Conservation (phyloP, 2,888 invertebrate species). For the Macroteleia sp. region DNA sequence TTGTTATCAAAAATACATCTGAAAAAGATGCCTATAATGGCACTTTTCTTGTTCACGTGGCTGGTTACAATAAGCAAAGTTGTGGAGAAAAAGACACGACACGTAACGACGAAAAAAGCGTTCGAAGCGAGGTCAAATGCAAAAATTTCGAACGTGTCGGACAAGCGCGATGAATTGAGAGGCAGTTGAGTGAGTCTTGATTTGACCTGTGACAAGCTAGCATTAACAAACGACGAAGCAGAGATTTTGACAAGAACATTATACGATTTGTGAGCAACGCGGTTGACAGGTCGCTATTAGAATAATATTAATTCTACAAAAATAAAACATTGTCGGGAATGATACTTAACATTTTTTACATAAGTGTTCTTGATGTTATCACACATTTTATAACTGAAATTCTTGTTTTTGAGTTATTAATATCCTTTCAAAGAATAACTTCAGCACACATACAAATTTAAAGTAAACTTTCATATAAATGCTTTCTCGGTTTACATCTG, state of each 20-base stretch:
- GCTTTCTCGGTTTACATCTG: too few relatives aligned
- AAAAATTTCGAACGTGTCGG: constrained; percentile 64
- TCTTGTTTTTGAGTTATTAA: too few relatives aligned
- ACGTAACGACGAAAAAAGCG: constrained; percentile 53
- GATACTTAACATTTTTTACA: constrained; percentile 23
- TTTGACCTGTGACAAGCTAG: constrained; percentile 73
- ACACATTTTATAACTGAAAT: constrained; percentile 3
- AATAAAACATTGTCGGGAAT: constrained; percentile 6
- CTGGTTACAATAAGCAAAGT: too few relatives aligned
- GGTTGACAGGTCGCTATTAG: constrained; percentile 79
- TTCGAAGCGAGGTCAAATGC: constrained; percentile 50
- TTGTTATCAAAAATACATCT: too few relatives aligned
- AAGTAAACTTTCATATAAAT: too few relatives aligned
- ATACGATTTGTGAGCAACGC: constrained; percentile 68
- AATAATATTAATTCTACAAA: constrained; percentile 75
- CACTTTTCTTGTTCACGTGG: too few relatives aligned
- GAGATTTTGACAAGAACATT: constrained; percentile 73
- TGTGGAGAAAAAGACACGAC: too few relatives aligned
- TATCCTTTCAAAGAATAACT: too few relatives aligned
- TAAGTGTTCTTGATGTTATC: too few relatives aligned
- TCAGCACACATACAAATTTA: too few relatives aligned
- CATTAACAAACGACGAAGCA: constrained; percentile 70
- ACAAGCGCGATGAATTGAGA: constrained; percentile 72
- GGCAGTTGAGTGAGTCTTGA: constrained; percentile 66
- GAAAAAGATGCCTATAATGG: too few relatives aligned